Evolutionary conservation across 2,888 invertebrate genomes (phyloP).

Genomic region (Caenorhabditis zanzibari): DNA sequence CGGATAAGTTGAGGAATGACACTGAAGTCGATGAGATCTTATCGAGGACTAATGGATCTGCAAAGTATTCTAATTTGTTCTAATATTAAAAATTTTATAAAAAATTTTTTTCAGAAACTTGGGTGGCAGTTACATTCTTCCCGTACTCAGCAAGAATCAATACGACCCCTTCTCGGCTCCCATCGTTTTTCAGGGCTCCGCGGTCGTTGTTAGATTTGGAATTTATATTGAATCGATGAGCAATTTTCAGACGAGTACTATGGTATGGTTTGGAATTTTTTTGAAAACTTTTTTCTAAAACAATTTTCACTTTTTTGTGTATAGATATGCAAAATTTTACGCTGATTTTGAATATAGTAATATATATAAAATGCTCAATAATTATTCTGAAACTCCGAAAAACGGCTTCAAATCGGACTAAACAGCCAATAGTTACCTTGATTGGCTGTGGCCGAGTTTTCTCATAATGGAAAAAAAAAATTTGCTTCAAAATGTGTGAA

Average conservation of each 20-base stretch:
- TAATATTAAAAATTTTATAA: neutral
- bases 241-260: conserved; percentile 82
- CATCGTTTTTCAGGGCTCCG: conserved; percentile 80
- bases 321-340: no score
- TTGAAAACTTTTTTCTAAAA: no score
- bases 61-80: conserved; percentile 64
- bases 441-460: no score
- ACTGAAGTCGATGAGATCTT: conserved; percentile 83
- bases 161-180: conserved; percentile 83
- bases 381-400: no score
- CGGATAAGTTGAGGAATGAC: conserved; percentile 83
- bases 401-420: no score
- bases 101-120: conserved; percentile 71
- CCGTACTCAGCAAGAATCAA: conserved; percentile 81
- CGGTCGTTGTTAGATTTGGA: conserved; percentile 82
- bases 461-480: no score
- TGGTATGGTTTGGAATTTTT: conserved; percentile 65
- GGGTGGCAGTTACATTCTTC: conserved; percentile 80
- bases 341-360: no score
- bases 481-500: no score
- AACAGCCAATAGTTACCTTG: no score
- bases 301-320: no score
- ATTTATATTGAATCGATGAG: conserved; percentile 83
- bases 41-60: conserved; percentile 76
- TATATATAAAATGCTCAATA: no score